phyloP scores from a whole-genome alignment of 2,888 invertebrate genomes.

The Archips crataeganus region DNA sequence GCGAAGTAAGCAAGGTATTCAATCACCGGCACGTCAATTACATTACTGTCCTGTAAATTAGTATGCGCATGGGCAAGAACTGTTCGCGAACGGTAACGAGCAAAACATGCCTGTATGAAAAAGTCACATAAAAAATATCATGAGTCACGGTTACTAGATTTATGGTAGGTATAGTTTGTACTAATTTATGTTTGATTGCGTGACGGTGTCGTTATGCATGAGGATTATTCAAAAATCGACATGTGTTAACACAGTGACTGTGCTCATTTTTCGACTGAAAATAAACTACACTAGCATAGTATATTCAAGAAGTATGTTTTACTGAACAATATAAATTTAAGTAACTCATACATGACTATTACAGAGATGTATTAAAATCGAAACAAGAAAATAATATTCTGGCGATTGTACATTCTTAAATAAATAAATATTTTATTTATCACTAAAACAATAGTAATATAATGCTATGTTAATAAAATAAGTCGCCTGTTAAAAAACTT shows the following conservation, averaged over 20 bases:
- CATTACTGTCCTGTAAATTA: constrained; percentile 33
- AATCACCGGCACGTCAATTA: constrained; percentile 30
- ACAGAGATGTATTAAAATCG: too few species aligned
- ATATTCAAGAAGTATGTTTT: too few species aligned
- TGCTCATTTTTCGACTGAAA: too few species aligned
- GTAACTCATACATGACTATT: too few species aligned
- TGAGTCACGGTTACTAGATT: constrained; percentile 18
- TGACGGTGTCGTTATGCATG: neutral
- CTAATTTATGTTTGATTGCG: neutral
- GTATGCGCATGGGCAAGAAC: constrained; percentile 26
- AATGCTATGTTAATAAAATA: too few species aligned
- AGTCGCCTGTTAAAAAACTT: too few species aligned
- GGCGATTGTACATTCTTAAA: too few species aligned
- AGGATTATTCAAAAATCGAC: neutral
- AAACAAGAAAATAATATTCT: too few species aligned
- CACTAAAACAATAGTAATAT: too few species aligned
- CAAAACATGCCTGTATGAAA: constrained; percentile 36
- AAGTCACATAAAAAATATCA: constrained; percentile 25
- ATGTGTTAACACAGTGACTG: neutral
- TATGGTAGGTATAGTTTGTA: neutral
- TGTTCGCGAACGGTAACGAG: constrained; percentile 28
- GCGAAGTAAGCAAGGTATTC: constrained; percentile 11
- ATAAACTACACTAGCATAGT: too few species aligned
- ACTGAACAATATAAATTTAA: too few species aligned
- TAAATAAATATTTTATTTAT: too few species aligned